Conservation (phyloP, 2,113 vertebrate species). For the Phylloscopus trochiloides region DNA sequence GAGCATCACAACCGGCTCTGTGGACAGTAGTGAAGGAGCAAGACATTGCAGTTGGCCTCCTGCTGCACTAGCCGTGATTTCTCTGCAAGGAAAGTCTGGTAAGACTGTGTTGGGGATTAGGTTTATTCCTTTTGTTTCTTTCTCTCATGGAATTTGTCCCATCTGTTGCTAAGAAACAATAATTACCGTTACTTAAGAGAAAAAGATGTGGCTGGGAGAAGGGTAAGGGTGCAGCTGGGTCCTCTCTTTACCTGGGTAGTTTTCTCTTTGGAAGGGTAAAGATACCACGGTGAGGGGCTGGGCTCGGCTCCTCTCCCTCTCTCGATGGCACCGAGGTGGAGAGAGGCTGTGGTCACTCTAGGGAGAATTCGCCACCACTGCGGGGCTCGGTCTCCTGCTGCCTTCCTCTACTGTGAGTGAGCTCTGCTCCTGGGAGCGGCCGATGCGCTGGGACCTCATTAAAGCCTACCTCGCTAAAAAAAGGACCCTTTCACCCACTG, state of each 20-base stretch:
- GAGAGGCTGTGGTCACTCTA: background rate
- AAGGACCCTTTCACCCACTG: background rate
- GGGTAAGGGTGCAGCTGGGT: background rate
- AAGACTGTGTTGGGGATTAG: background rate
- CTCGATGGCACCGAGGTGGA: no score
- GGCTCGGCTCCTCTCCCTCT: background rate
- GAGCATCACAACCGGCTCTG: background rate
- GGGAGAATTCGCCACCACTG: no score
- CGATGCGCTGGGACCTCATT: no score
- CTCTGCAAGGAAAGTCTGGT: background rate
- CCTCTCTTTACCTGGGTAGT: background rate
- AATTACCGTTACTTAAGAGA: background rate
- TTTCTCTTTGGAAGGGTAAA: background rate
- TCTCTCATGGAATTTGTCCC: background rate
- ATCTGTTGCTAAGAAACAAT: background rate
- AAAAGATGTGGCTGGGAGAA: background rate
- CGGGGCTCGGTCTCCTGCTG: background rate
- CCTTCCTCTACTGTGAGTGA: no score
- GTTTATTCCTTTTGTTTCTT: background rate
- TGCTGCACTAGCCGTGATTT: background rate
- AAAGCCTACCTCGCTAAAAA: no score
- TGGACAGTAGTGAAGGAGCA: background rate
- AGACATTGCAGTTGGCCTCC: background rate
- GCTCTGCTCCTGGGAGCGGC: background rate
- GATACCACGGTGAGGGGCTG: no score